phyloP scores from a whole-genome alignment of 1,140 invertebrate genomes.

The Linepithema humile region DNA sequence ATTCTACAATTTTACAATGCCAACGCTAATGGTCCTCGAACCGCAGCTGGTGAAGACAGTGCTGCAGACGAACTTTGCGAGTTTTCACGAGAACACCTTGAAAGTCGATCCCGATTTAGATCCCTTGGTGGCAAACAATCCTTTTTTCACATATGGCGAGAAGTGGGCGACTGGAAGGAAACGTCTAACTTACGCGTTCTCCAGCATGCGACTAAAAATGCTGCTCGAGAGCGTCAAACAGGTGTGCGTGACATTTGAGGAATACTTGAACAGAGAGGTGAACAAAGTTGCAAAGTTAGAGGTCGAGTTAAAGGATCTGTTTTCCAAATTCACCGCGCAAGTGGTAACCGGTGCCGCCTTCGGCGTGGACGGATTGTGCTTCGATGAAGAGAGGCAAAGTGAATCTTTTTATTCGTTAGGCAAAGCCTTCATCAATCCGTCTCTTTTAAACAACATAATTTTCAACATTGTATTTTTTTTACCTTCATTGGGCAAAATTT shows the following conservation, averaged over 20 bases:
- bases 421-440: slow-evolving; percentile 64
- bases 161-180: slow-evolving; percentile 60
- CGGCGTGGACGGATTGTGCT: slow-evolving; percentile 77
- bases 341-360: slow-evolving; percentile 83
- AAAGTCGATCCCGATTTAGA: slow-evolving; percentile 54
- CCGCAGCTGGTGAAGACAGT: slow-evolving; percentile 75
- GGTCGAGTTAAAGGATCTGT: slow-evolving; percentile 76
- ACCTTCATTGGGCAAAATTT: slow-evolving; percentile 23
- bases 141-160: slow-evolving; percentile 72
- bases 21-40: slow-evolving; percentile 73
- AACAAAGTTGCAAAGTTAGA: slow-evolving; percentile 46
- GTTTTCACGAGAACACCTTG: slow-evolving; percentile 62
- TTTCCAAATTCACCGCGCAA: slow-evolving; percentile 82
- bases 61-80: slow-evolving; percentile 74
- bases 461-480: slow-evolving; percentile 47
- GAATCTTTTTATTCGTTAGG: slow-evolving; percentile 64
- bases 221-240: slow-evolving; percentile 40
- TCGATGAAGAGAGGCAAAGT: slow-evolving; percentile 40
- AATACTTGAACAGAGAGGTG: slow-evolving; percentile 52
- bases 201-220: slow-evolving; percentile 64
- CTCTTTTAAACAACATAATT: neutral
- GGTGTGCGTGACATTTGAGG: slow-evolving; percentile 54
- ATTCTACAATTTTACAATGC: slow-evolving; percentile 68
- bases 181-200: slow-evolving; percentile 57
- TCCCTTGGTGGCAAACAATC: slow-evolving; percentile 71